phyloP scores from a whole-genome alignment of 92 coral and sea anemone species.

The Virgularia gustaviana region DNA sequence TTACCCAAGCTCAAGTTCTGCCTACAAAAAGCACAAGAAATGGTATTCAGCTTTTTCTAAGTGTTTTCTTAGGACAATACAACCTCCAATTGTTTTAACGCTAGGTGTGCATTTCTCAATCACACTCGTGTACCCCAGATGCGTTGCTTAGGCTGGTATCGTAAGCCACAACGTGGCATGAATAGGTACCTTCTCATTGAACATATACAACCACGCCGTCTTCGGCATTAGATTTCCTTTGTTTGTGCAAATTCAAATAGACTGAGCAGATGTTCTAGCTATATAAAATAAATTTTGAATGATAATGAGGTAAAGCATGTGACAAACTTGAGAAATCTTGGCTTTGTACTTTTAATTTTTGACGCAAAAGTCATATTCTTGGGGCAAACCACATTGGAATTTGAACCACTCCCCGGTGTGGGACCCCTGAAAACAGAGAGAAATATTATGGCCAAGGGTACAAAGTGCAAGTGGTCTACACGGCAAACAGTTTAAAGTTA shows the following conservation, averaged over 20 bases:
- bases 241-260: constrained; percentile 99
- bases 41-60: neutral
- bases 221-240: constrained; percentile 99
- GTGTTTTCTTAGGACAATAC: neutral
- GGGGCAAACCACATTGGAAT: constrained; percentile 12
- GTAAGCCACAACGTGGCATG: constrained; percentile 38
- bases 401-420: constrained; percentile 24
- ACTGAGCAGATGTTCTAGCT: constrained; percentile 98
- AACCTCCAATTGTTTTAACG: constrained; percentile 24
- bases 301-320: constrained; percentile 92
- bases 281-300: constrained; percentile 42
- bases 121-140: constrained; percentile 24
- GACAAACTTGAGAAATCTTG: constrained; percentile 31
- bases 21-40: neutral
- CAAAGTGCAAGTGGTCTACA: neutral
- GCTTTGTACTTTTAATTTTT: neutral
- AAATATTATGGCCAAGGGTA: neutral
- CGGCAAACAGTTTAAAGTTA: constrained; percentile 40
- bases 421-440: constrained; percentile 21
- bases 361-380: constrained; percentile 9
- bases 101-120: constrained; percentile 25
- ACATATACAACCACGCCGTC: constrained; percentile 99
- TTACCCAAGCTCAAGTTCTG: constrained; percentile 13
- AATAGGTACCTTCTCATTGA: constrained; percentile 51
- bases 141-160: constrained; percentile 40